Evolutionary conservation across 30 jellyfish, hydroid and myxozoan genomes (phyloP).

Genomic region (Hydra vulgaris): DNA sequence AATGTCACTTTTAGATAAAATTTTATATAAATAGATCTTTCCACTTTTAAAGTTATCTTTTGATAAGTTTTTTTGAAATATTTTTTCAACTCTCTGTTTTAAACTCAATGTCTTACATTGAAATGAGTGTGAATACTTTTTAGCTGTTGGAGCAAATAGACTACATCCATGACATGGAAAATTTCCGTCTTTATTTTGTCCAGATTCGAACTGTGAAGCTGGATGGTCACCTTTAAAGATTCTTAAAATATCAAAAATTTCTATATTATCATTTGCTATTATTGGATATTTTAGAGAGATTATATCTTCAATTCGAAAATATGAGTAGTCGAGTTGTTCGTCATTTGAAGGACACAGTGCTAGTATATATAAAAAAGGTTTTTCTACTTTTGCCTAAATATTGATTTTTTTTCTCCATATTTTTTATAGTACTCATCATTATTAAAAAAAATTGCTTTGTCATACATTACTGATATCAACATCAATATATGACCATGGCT

Average conservation of each 20-base stretch:
- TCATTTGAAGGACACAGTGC: conserved; percentile 5
- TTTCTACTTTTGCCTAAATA: neutral
- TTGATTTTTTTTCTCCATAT: neutral
- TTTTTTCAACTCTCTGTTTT: neutral
- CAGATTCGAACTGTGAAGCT: conserved; percentile 21
- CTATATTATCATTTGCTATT: neutral
- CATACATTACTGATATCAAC: conserved; percentile 1
- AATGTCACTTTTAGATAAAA: neutral
- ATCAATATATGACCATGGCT: conserved; percentile 12
- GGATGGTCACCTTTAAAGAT: conserved; percentile 15
- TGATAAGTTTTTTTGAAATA: neutral
- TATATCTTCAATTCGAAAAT: neutral
- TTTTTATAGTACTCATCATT: conserved; percentile 13
- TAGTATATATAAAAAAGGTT: neutral
- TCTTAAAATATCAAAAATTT: neutral
- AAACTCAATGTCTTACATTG: neutral
- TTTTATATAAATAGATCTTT: neutral
- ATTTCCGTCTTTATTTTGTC: conserved; percentile 11
- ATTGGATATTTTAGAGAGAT: neutral
- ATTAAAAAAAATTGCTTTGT: neutral
- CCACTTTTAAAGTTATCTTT: neutral
- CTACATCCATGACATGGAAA: conserved; percentile 1
- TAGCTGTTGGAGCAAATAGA: neutral
- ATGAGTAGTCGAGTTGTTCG: neutral
- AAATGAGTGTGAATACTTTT: neutral